Conservation (phyloP, 2,113 vertebrate genomes). For the Zosterops borbonicus region DNA sequence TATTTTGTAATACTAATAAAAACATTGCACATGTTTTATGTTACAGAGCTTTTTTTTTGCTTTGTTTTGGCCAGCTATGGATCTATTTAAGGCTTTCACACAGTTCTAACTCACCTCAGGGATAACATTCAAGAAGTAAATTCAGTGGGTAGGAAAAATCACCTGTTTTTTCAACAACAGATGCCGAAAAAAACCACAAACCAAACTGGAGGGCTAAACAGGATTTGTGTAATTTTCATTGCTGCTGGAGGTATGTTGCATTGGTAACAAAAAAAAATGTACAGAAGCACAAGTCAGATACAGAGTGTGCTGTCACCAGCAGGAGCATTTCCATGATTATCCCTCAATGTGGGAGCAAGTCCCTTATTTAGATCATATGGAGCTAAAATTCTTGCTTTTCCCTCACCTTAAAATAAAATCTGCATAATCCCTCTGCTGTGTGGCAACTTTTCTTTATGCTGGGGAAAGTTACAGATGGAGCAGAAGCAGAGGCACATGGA, state of each 20-base stretch:
- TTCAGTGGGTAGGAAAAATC: not conserved
- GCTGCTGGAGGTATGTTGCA: not conserved
- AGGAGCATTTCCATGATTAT: not conserved
- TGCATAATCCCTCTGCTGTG: not conserved
- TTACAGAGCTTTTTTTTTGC: not conserved
- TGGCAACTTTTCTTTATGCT: not conserved
- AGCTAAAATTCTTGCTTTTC: not conserved
- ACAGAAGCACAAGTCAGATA: not conserved
- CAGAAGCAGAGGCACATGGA: not conserved
- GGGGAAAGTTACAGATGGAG: not conserved
- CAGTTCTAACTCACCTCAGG: not conserved
- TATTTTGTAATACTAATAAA: not conserved
- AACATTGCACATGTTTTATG: not conserved
- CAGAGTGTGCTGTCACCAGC: not conserved
- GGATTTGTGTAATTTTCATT: not conserved
- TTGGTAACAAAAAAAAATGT: not conserved
- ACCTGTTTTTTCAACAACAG: fast-evolving
- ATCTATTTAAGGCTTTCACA: not conserved
- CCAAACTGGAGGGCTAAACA: not conserved
- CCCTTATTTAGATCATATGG: not conserved
- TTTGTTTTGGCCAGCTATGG: not conserved
- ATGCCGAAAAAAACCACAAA: not conserved
- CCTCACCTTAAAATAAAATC: not conserved
- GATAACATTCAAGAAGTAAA: not conserved
- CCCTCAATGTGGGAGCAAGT: not conserved